Percentiles rank a stretch among this genome's conserved stretches.
Evolutionary conservation across 2,113 vertebrate species (phyloP).

Genomic region (Mirza zaza): DNA sequence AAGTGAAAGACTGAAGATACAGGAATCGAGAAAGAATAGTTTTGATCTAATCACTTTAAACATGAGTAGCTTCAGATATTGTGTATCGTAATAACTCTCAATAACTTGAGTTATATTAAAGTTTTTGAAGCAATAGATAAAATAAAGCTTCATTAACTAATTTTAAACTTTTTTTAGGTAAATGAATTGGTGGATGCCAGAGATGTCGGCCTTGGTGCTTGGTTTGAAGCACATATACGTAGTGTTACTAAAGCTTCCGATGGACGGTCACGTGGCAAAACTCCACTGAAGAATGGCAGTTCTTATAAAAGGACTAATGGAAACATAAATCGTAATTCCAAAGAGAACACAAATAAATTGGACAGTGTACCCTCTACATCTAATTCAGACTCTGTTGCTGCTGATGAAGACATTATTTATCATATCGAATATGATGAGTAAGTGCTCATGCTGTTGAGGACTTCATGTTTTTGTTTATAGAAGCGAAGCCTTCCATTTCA

Average conservation of each 20-base stretch:
- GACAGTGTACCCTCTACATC: conserved; percentile 94
- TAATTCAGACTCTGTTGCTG: conserved; percentile 90
- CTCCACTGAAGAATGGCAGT: conserved; percentile 90
- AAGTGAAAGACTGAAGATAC: conserved; percentile 43
- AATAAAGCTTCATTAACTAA: conserved; percentile 75
- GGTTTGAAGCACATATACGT: conserved; percentile 97
- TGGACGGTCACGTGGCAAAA: conserved; percentile 90
- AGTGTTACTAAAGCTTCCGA: conserved; percentile 91
- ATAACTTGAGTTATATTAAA: conserved; percentile 58
- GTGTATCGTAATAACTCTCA: conserved; percentile 38
- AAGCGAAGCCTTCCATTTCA: conserved; percentile 66
- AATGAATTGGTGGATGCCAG: conserved; percentile 99
- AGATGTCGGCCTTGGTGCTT: conserved; percentile 95
- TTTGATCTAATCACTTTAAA: conserved; percentile 50
- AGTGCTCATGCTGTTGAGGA: conserved; percentile 89
- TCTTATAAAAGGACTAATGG: conserved; percentile 95
- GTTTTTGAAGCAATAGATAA: conserved; percentile 71
- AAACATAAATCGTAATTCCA: conserved; percentile 90
- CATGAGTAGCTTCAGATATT: conserved; percentile 43
- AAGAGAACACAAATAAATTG: conserved; percentile 88
- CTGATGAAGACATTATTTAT: conserved; percentile 92
- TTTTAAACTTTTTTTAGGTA: conserved; percentile 89
- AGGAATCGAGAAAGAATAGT: neutral
- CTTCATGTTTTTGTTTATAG: conserved; percentile 78
- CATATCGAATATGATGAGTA: conserved; percentile 99